Evolutionary conservation across 1,140 invertebrate genomes (phyloP), one percentile per base, ranked within the genome.

Genomic region (Microplitis demolitor): DNA sequence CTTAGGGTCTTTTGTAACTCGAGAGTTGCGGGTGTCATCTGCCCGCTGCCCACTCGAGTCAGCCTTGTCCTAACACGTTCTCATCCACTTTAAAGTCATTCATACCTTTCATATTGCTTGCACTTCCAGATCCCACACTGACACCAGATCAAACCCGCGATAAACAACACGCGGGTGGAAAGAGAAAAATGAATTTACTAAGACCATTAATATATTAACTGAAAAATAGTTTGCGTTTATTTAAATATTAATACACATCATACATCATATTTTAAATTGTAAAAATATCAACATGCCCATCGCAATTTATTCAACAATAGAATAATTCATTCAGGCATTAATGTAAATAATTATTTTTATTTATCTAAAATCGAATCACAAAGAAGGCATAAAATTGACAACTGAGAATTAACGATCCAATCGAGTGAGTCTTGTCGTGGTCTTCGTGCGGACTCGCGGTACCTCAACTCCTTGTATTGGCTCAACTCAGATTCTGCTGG

Each of bases 351-450:
- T 69, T 58, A 69, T 69, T 69, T 69, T 45, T 45, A 45, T 45
- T 60, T 60, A 60, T 66, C 56, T 50, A 11, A 11, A 53, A 54
- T 58, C 34, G 35, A 51, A 66, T 72, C 70, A 54, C 63, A 53
- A 66, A 72, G 6, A 34, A 53, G 64, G 39, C 34, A 51, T 63
- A 39, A 53, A 72, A 72, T 72, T 63, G 70, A 72, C 70, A 72
- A 72, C 51, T 31, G 39, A 72, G 70, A 72, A 72, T 72, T 72
- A 72, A 72, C 63, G 70, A 72, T 45, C 70, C 70, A 58, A 72
- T 72, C 63, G 62, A 54, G 53, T 50, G 56, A 50, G 33, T 66
- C 37, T 66, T 51, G 63, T 33, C 24, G 6, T 71, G 67, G n/a
- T 35, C 14, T n/a, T 69, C 37, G 4, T 33, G 3, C 14, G 16